A percentile compares a stretch with the other conserved stretches of the same genome.
These are phyloP conservation scores for Crepidodera aurea DNA, from an alignment of 2,888 invertebrate genomes.

Conservation along the genomic window DNA sequence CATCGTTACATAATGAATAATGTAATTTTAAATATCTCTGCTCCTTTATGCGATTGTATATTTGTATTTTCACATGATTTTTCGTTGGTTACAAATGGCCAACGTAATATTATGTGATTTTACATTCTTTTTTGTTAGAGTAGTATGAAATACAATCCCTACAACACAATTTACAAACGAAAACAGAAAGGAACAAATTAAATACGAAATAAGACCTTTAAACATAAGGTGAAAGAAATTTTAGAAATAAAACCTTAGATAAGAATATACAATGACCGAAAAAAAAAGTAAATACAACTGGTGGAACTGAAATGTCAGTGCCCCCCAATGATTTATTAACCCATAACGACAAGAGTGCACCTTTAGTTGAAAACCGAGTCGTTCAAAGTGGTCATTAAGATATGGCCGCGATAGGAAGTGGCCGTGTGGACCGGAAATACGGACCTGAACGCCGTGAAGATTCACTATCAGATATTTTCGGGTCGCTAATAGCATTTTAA, in stretches of 20 bases:
- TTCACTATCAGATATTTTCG: constrained; percentile 52
- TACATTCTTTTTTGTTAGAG: too few relatives aligned
- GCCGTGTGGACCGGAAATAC: constrained; percentile 54
- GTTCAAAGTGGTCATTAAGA: constrained; percentile 53
- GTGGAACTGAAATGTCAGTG: constrained; percentile 32
- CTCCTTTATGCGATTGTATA: too few relatives aligned
- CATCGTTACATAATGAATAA: too few relatives aligned
- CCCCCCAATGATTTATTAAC: constrained; percentile 45
- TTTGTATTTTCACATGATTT: too few relatives aligned
- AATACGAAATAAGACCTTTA: too few relatives aligned
- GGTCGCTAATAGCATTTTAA: constrained; percentile 51
- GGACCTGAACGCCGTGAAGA: constrained; percentile 54
- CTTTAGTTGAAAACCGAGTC: constrained; percentile 52
- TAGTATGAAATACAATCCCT: too few relatives aligned
- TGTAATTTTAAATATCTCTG: too few relatives aligned
- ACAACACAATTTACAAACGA: too few relatives aligned
- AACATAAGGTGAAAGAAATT: too few relatives aligned
- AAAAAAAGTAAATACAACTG: constrained; percentile 28
- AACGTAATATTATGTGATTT: too few relatives aligned
- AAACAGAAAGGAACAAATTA: too few relatives aligned
- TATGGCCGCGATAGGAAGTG: constrained; percentile 52
- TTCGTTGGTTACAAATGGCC: too few relatives aligned
- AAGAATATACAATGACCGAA: background rate
- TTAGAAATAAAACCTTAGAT: background rate
- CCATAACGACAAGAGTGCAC: constrained; percentile 48